phyloP scores from a whole-genome alignment of 2,113 vertebrate species.

The Colinus virginianus region DNA sequence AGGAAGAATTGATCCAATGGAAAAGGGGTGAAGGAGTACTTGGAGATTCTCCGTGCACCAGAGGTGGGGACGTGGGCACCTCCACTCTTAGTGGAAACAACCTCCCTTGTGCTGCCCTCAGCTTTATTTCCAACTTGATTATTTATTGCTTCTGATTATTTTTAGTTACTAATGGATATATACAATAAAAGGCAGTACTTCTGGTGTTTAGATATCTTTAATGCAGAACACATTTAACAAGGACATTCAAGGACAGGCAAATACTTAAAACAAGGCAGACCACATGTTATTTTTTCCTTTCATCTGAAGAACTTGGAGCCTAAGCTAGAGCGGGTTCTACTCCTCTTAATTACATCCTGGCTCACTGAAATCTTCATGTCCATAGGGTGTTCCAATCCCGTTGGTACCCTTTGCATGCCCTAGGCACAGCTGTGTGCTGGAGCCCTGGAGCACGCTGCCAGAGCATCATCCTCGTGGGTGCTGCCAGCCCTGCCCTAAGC shows the following conservation, averaged over 20 bases:
- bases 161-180: neutral
- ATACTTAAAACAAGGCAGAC: neutral
- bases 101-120: neutral
- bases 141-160: neutral
- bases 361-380: neutral
- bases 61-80: neutral
- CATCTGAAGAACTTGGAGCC: neutral
- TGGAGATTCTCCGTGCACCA: neutral
- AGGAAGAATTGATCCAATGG: neutral
- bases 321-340: neutral
- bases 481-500: neutral
- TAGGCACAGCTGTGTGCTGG: rapidly evolving
- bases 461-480: neutral
- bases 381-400: neutral
- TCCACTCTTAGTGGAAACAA: neutral
- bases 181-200: neutral
- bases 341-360: neutral
- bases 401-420: neutral
- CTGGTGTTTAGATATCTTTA: neutral
- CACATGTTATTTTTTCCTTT: neutral
- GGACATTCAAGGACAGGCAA: neutral
- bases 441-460: neutral
- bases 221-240: neutral
- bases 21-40: neutral
- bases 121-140: neutral